Conservation (phyloP, 2,113 vertebrate species). For the Neolamprologus sp. region DNA sequence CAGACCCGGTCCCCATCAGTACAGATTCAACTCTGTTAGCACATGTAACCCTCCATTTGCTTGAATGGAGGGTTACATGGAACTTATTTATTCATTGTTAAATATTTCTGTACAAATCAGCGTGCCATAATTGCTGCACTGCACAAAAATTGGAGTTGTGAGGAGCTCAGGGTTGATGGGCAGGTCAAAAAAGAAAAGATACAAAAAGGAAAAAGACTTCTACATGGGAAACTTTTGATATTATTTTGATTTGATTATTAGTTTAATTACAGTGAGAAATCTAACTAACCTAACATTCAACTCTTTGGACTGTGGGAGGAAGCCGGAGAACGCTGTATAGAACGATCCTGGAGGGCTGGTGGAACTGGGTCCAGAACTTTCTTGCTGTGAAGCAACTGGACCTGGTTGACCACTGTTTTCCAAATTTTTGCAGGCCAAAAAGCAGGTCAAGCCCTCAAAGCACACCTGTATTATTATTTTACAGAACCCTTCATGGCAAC, state of each 20-base stretch:
- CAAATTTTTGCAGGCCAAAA: not conserved
- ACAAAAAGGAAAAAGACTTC: not conserved
- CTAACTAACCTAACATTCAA: not conserved
- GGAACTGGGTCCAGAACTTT: not conserved
- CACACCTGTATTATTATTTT: not conserved
- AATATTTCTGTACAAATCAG: not conserved
- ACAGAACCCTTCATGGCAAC: not conserved
- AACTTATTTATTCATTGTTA: accelerated
- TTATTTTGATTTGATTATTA: not conserved
- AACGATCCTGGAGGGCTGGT: not conserved
- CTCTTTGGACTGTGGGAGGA: not conserved
- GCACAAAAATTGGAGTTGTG: not conserved
- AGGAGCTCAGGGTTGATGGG: not conserved
- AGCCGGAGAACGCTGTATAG: not conserved
- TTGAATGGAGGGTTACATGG: not conserved
- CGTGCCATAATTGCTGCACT: not conserved
- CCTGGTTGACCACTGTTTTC: not conserved
- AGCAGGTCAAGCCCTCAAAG: not conserved
- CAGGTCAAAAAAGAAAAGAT: not conserved
- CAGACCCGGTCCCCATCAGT: not conserved
- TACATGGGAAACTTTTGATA: not conserved
- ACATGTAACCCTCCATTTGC: not conserved
- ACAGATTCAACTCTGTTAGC: not conserved
- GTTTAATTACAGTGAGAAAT: not conserved
- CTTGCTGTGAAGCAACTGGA: not conserved